Conservation (phyloP, 2,888 invertebrate species). For the Augochlorella aurata region DNA sequence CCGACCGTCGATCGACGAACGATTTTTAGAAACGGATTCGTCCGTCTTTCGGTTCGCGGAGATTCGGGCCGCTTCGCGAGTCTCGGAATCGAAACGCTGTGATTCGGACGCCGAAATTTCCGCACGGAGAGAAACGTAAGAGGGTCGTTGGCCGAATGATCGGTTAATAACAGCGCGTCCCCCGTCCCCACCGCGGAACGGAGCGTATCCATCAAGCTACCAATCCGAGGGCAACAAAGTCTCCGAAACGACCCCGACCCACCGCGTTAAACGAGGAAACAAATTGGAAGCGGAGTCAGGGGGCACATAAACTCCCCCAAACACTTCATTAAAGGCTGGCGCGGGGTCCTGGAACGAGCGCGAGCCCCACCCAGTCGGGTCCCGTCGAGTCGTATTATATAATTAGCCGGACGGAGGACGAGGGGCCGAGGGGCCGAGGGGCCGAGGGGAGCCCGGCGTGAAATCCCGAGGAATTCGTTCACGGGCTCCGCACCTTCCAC, state of each 20-base stretch:
- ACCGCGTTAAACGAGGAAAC: not conserved
- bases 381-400: conserved; percentile 43
- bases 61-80: too few relatives aligned
- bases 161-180: not conserved
- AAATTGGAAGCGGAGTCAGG: conserved; percentile 35
- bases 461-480: conserved; percentile 48
- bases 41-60: too few relatives aligned
- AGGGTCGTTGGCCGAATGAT: not conserved
- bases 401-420: conserved; percentile 39
- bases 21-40: too few relatives aligned
- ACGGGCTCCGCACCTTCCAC: not conserved
- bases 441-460: conserved; percentile 1
- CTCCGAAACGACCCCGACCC: conserved; percentile 5
- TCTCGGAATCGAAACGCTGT: too few relatives aligned
- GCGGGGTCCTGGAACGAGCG: conserved; percentile 26
- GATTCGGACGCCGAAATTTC: too few relatives aligned
- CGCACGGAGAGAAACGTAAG: not conserved
- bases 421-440: conserved; percentile 66
- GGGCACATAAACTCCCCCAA: conserved; percentile 28
- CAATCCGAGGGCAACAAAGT: conserved; percentile 9
- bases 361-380: conserved; percentile 12
- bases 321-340: conserved; percentile 43
- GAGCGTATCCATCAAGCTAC: conserved; percentile 3
- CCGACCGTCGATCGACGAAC: too few relatives aligned
- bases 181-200: not conserved